Evolutionary conservation across 2,797 vertebrate genomes (phyloP).

Genomic region (Phataginus tetradactyla): DNA sequence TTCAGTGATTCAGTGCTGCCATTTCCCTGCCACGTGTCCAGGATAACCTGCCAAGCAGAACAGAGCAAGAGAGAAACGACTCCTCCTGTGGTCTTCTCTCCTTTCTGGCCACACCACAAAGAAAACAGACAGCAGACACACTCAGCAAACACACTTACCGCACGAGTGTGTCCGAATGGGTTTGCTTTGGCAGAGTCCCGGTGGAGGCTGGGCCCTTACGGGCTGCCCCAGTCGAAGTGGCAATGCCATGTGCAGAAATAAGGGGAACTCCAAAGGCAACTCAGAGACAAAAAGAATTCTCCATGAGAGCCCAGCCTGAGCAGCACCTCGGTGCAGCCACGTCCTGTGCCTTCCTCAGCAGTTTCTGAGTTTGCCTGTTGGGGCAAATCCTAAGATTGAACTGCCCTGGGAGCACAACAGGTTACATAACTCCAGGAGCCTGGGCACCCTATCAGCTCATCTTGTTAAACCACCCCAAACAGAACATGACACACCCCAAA

Average conservation of each 20-base stretch:
- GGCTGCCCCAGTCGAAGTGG: slow-evolving; percentile 21
- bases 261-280: not conserved
- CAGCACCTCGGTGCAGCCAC: not conserved
- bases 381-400: slow-evolving; percentile 60
- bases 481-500: slow-evolving; percentile 62
- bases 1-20: not conserved
- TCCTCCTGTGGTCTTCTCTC: not conserved
- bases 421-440: slow-evolving; percentile 64
- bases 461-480: slow-evolving; percentile 49
- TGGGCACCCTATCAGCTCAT: slow-evolving; percentile 63
- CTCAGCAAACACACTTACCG: slow-evolving; percentile 60
- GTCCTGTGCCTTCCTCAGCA: not conserved
- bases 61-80: not conserved
- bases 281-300: not conserved
- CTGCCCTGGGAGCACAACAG: slow-evolving; percentile 41
- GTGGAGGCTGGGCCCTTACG: not conserved
- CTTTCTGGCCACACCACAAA: not conserved
- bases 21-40: not conserved
- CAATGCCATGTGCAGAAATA: slow-evolving; percentile 69
- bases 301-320: not conserved
- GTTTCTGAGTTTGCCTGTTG: slow-evolving; percentile 47
- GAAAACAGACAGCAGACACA: not conserved
- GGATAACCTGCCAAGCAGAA: not conserved
- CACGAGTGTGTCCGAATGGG: not conserved
- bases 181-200: not conserved